Percentiles rank a stretch among this genome's conserved stretches.
Conservation (phyloP, 2,797 vertebrate genomes). For the Rhinatrema bivittatum region DNA sequence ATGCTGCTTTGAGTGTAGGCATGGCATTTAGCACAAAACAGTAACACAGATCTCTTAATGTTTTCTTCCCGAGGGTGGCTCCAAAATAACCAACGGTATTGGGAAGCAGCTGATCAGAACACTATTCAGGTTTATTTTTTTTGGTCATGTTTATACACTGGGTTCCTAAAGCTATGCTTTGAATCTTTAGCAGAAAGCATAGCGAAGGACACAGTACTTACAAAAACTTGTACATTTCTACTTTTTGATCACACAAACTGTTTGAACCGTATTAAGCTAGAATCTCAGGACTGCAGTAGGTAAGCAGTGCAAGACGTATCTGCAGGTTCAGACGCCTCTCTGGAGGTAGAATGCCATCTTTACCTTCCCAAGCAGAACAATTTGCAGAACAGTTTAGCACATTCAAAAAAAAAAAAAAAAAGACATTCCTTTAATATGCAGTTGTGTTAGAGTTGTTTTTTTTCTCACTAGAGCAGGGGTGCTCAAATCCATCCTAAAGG, state of each 20-base stretch:
- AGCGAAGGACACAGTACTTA: too few species aligned
- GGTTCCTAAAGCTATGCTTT: conserved; percentile 32
- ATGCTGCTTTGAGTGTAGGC: conserved; percentile 14
- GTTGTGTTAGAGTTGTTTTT: too few species aligned
- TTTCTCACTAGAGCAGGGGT: too few species aligned
- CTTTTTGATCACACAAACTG: conserved; percentile 1
- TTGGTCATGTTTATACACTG: neutral
- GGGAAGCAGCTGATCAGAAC: conserved; percentile 9
- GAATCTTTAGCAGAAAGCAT: conserved; percentile 48
- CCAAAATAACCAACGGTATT: neutral
- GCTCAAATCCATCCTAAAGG: too few species aligned
- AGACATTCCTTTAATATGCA: too few species aligned
- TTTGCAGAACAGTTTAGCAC: too few species aligned
- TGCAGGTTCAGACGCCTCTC: conserved; percentile 7
- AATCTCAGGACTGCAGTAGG: conserved; percentile 7
- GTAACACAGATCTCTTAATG: neutral
- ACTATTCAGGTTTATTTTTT: conserved; percentile 2
- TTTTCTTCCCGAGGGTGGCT: conserved; percentile 3
- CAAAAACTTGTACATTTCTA: conserved; percentile 6
- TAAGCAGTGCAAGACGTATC: conserved; percentile 22
- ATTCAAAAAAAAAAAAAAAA: too few species aligned
- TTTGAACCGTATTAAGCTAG: conserved; percentile 12
- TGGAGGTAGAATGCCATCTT: too few species aligned
- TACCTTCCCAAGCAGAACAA: too few species aligned
- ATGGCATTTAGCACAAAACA: neutral